Percentiles rank a stretch among this genome's conserved stretches.
Evolutionary conservation across 2,888 invertebrate genomes (phyloP).

Genomic region (Stenodema calcarata): DNA sequence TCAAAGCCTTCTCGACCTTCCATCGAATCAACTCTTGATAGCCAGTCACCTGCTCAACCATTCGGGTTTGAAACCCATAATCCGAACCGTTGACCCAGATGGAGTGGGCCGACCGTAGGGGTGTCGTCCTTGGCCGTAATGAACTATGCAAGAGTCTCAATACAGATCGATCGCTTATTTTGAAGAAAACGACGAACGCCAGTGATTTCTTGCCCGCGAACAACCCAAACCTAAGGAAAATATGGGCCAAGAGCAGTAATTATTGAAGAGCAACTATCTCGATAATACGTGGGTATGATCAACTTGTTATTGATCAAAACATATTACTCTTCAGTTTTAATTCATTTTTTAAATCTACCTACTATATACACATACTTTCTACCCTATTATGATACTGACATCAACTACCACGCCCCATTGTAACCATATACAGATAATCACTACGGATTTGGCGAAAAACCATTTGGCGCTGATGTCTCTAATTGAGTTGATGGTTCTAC

Average conservation of each 20-base stretch:
- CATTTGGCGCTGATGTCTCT: too few relatives aligned
- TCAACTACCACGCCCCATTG: too few relatives aligned
- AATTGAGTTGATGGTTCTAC: too few relatives aligned
- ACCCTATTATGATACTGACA: too few relatives aligned
- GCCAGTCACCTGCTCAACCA: not conserved
- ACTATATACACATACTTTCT: too few relatives aligned
- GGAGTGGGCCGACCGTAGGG: not conserved
- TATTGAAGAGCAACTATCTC: too few relatives aligned
- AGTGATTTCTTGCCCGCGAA: not conserved
- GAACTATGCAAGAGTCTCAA: not conserved
- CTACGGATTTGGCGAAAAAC: too few relatives aligned
- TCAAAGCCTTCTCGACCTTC: not conserved
- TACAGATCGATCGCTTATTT: not conserved
- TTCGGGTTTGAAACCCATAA: not conserved
- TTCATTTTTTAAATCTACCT: too few relatives aligned
- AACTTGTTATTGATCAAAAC: too few relatives aligned
- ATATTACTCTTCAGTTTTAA: too few relatives aligned
- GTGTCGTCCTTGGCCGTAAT: conserved; percentile 8
- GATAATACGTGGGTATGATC: too few relatives aligned
- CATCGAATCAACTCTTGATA: not conserved
- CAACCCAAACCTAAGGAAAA: not conserved
- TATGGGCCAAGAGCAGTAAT: not conserved
- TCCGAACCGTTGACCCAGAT: not conserved
- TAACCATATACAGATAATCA: too few relatives aligned
- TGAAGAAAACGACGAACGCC: not conserved